Base-by-base conservation (phyloP, 1,140 invertebrate species). In the Vanessa atalanta region DNA sequence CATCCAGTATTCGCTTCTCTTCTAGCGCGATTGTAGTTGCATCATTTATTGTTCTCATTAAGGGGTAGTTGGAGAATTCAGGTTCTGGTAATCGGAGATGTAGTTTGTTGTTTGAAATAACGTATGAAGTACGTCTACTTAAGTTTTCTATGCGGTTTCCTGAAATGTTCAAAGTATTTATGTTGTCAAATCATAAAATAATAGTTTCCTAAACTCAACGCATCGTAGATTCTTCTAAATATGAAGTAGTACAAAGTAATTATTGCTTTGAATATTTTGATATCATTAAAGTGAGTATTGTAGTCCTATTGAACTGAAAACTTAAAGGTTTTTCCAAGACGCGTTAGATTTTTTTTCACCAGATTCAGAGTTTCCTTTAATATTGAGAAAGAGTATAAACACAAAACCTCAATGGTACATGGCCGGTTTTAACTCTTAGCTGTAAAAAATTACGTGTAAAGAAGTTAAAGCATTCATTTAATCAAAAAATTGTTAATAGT, bases 11-110 rank as follows among this genome's bases (percentile, higher is more conserved):
- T 60, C 83, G 83, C 79, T 94, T 93, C 80, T 95, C 94, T 81
- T 95, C 94, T 57, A 95, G 65, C 0, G 94, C 88, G 13, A 94
- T 73, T 1, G 84, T 81, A 3, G 94, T 93, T 4, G 94, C 94
- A 76, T 95, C 94, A 73, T 95, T 95, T 0, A 96, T 94, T 0
- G 94, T 94, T 31, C 94, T 91, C 93, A 96, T 93, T 8, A 96
- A 82, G 1, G 94, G 94, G 85, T 94, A 95, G 79, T 94, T 95
- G 6, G 88, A 81, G 68, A 83, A 92, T 12, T 88, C 77, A 5
- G 88, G 78, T 11, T 85, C 77, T 4, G 94, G 94, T 1, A 93
- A 73, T 1, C 88, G 78, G 0, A 93, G 82, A 3, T 87, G 77
- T 0, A 93, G 76, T n/a, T 81, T 82, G 13, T 83, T 84, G 69